Evolutionary conservation across 2,113 vertebrate species (phyloP).

Genomic region (Rhabdornis inornatus): DNA sequence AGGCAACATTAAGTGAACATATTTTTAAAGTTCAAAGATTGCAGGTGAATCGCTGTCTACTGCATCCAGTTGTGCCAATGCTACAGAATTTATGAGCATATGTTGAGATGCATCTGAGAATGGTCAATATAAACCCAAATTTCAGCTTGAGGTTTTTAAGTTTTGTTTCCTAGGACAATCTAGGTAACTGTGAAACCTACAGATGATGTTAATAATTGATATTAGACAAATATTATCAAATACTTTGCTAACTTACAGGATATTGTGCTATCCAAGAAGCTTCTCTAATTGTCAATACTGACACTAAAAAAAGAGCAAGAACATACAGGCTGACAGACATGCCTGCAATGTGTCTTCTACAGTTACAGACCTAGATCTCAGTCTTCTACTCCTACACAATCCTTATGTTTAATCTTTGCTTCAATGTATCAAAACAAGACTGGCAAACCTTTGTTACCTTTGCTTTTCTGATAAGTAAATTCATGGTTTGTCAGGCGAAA

Average conservation of each 20-base stretch:
- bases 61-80: neutral
- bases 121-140: neutral
- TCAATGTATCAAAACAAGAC: neutral
- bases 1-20: neutral
- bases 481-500: slow-evolving; percentile 97
- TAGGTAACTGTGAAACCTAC: neutral
- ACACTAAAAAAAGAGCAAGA: neutral
- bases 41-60: neutral
- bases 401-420: neutral
- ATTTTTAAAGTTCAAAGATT: neutral
- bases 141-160: neutral
- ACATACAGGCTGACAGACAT: neutral
- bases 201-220: neutral
- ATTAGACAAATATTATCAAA: neutral
- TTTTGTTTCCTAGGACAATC: neutral
- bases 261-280: neutral
- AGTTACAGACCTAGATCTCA: neutral
- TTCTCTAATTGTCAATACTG: neutral
- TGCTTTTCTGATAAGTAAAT: slow-evolving; percentile 96
- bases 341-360: neutral
- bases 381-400: neutral
- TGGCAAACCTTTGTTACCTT: slow-evolving; percentile 79
- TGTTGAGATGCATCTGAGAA: neutral
- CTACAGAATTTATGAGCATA: neutral
- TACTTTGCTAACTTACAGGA: neutral